Conservation (phyloP, 2,113 vertebrate genomes). For the Nannospalax galili region DNA sequence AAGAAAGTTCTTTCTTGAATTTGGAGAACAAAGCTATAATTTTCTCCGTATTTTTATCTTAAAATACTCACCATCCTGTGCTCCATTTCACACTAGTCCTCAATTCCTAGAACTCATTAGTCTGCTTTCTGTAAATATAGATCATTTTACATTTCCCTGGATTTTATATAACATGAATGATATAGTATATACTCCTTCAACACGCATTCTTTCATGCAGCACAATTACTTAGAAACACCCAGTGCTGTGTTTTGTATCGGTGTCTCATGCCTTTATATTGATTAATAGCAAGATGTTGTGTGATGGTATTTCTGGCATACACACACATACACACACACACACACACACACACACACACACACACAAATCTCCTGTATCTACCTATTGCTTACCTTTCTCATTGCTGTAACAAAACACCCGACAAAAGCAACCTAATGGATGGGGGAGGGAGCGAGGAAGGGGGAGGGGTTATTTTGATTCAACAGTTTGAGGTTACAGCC, state of each 20-base stretch:
- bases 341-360: neutral
- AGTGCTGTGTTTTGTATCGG: neutral
- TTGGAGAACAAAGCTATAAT: neutral
- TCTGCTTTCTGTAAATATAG: neutral
- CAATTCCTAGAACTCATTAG: neutral
- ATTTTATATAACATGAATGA: neutral
- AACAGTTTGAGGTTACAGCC: no score
- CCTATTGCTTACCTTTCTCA: neutral
- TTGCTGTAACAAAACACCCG: neutral
- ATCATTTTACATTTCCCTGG: neutral
- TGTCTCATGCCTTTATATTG: neutral
- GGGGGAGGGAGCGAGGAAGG: no score
- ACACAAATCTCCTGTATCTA: neutral
- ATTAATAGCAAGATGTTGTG: neutral
- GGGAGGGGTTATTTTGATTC: no score
- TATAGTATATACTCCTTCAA: neutral
- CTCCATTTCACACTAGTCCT: neutral
- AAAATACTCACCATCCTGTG: neutral
- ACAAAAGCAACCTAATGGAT: no score
- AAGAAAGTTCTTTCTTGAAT: neutral
- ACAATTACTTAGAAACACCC: neutral
- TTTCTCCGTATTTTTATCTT: neutral
- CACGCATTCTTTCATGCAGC: neutral
- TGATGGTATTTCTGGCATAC: neutral
- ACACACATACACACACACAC: neutral